Conservation (phyloP, 35 echinoderm and acorn worm species). For the Chiridota heheva region DNA sequence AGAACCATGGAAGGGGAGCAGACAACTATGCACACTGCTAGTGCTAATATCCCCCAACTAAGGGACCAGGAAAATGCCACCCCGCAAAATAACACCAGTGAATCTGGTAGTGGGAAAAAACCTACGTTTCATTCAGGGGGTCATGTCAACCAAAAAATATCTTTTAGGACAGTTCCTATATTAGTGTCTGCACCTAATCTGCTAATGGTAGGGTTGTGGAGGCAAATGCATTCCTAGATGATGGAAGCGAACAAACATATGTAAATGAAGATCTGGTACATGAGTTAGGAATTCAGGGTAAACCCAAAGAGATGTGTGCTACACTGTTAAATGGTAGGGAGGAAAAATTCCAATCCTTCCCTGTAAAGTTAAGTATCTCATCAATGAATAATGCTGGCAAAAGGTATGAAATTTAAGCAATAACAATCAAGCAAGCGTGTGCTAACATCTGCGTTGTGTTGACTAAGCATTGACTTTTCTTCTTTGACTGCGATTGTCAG, state of each 20-base stretch:
- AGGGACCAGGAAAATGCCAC: background rate
- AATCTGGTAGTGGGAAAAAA: background rate
- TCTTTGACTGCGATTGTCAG: too few relatives aligned
- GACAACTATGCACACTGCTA: background rate
- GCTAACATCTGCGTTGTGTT: too few relatives aligned
- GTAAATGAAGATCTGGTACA: background rate
- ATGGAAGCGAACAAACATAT: constrained; percentile 31
- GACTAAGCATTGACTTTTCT: too few relatives aligned
- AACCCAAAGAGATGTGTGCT: constrained; percentile 2
- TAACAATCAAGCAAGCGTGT: too few relatives aligned
- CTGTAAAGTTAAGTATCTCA: constrained; percentile 4
- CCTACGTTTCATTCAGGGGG: background rate
- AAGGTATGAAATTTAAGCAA: too few relatives aligned
- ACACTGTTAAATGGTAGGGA: constrained; percentile 19
- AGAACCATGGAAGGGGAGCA: constrained; percentile 27
- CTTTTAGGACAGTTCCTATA: constrained; percentile 13
- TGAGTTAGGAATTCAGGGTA: constrained; percentile 16
- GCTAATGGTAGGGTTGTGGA: background rate
- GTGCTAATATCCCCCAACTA: too few relatives aligned
- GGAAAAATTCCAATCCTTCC: constrained; percentile 30
- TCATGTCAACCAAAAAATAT: background rate
- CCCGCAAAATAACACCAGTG: background rate
- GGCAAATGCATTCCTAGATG: constrained; percentile 30
- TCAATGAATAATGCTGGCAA: too few relatives aligned
- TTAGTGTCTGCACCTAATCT: background rate